A percentile compares a stretch with the other conserved stretches of the same genome.
These are phyloP conservation scores for Ypsolopha sequella DNA, from an alignment of 2,888 invertebrate genomes.

Conservation along the genomic window DNA sequence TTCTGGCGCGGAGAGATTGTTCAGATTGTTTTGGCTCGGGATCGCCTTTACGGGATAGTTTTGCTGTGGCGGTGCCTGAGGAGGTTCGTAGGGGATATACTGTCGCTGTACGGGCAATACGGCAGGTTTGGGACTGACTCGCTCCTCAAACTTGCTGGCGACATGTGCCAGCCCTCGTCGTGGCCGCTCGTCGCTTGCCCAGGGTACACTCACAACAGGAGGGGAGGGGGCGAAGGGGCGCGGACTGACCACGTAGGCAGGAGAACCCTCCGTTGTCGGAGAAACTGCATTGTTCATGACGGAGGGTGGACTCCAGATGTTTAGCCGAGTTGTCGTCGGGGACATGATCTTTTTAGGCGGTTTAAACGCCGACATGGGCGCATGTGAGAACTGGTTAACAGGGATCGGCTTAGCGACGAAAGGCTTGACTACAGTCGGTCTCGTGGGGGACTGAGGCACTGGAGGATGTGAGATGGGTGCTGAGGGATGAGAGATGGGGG, in stretches of 20 bases:
- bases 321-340: slow-evolving; percentile 38
- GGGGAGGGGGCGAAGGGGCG: slow-evolving; percentile 23
- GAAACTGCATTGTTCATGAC: too few relatives aligned
- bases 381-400: slow-evolving; percentile 82
- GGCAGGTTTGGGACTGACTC: not conserved
- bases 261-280: slow-evolving; percentile 23
- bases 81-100: slow-evolving; percentile 14
- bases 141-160: slow-evolving; percentile 10
- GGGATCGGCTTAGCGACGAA: slow-evolving; percentile 71
- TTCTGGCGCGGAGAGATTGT: slow-evolving; percentile 46
- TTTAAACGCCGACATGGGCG: slow-evolving; percentile 82
- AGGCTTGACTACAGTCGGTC: slow-evolving; percentile 41
- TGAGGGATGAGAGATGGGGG: slow-evolving; percentile 12
- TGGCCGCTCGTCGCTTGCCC: slow-evolving; percentile 36
- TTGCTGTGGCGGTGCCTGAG: slow-evolving; percentile 28
- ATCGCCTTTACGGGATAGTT: slow-evolving; percentile 42
- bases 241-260: slow-evolving; percentile 31
- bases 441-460: slow-evolving; percentile 37
- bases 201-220: slow-evolving; percentile 33
- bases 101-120: slow-evolving; percentile 5
- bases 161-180: slow-evolving; percentile 5
- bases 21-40: slow-evolving; percentile 30
- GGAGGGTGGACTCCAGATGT: slow-evolving; percentile 59
- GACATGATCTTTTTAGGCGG: slow-evolving; percentile 64
- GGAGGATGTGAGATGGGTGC: slow-evolving; percentile 14